Conservation (phyloP, 2,113 vertebrate species). For the Gyps fulvus region DNA sequence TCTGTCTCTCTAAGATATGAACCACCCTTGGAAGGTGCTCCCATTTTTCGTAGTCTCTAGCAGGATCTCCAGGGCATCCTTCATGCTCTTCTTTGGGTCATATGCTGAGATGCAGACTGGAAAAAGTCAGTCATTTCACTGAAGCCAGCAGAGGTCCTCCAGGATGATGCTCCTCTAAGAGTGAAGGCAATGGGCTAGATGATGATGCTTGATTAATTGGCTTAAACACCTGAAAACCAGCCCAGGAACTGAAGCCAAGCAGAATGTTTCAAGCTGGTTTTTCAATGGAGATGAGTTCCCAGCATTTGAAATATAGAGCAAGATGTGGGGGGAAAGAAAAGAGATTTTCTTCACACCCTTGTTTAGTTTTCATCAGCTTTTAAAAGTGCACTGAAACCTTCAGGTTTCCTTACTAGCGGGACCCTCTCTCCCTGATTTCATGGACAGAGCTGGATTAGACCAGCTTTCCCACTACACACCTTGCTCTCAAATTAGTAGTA, state of each 20-base stretch:
- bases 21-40: not conserved
- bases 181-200: not conserved
- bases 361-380: not conserved
- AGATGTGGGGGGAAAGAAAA: not conserved
- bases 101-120: not conserved
- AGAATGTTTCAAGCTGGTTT: not conserved
- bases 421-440: not conserved
- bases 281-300: not conserved
- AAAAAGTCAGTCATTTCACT: not conserved
- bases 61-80: not conserved
- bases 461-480: not conserved
- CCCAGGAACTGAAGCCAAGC: not conserved
- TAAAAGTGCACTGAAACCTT: not conserved
- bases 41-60: not conserved
- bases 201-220: not conserved
- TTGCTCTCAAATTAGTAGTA: too few species aligned
- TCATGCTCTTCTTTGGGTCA: not conserved
- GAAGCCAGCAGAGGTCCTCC: not conserved
- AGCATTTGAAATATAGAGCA: not conserved
- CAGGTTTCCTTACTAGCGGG: not conserved
- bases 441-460: not conserved
- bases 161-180: not conserved
- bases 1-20: not conserved
- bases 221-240: not conserved
- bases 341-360: not conserved